Evolutionary conservation across 2,797 vertebrate species (phyloP), one percentile per base, ranked within the genome.

Genomic region (Melanotaenia pygmaea): DNA sequence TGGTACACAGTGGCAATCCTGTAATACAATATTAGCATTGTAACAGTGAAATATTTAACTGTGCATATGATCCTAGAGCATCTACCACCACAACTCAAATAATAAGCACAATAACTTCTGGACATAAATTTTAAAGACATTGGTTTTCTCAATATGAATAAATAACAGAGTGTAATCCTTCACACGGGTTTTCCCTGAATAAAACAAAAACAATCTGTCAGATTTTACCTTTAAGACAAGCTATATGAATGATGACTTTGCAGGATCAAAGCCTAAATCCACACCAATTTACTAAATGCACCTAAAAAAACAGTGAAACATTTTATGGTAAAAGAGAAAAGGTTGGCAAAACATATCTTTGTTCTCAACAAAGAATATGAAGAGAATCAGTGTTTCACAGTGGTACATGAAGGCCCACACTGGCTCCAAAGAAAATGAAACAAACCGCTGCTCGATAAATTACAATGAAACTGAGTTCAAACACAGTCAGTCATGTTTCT

Each of bases 81-180:
- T 70, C 53, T 24, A 72, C 59, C 22, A 67, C 37, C 51, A 68
- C 26, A 53, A 70, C 38, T 54, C 72, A 71, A 70, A 54, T 79
- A 9, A 71, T 75, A 78, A 83, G 58, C 79, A 86, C 75, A 87
- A 53, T 72, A 75, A 66, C 12, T 1, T 67, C 24, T 47, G 12
- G 56, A 26, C 63, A 62, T 45, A 74, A 73, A 74, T 72, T 56
- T 74, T 78, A 72, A 74, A 79, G 5, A 3, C 24, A 59, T 76
- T 64, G 22, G 37, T 64, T 79, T 86, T 67, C 34, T 79, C 72
- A 72, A 69, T 61, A 80, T 82, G 9, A 83, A 89, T 90, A 79
- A 85, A 87, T 67, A 74, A 76, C 51, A 59, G 57, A 73, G 67
- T 47, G 45, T 74, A 74, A 82, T 81, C 64, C 50, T 67, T 61